A percentile compares a stretch with the other conserved stretches of the same genome.
Conservation (phyloP, 2,888 invertebrate genomes). For the Crepidodera aurea region DNA sequence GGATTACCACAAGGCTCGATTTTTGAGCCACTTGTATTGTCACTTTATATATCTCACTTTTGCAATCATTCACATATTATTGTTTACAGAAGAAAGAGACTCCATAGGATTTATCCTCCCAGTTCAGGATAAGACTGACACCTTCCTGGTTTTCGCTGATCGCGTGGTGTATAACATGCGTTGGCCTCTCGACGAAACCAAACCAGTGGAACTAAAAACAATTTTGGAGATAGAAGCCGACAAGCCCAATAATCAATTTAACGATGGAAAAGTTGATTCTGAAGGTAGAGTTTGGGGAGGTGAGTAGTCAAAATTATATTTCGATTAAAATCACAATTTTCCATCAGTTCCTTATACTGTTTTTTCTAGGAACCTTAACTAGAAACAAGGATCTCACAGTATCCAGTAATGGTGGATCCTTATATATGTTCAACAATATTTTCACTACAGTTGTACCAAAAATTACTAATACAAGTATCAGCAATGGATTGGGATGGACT, state of each 20-base stretch:
- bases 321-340: no score
- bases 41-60: no score
- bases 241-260: constrained; percentile 61
- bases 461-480: constrained; percentile 65
- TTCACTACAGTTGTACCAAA: constrained; percentile 28
- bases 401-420: constrained; percentile 38
- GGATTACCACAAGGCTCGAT: no score
- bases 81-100: constrained; percentile 27
- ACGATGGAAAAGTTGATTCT: constrained; percentile 66
- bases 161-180: constrained; percentile 57
- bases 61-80: no score
- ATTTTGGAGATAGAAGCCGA: constrained; percentile 58
- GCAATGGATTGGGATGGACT: constrained; percentile 81
- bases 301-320: no score
- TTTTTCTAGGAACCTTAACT: constrained; percentile 43
- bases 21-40: no score
- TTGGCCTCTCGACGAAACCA: constrained; percentile 57
- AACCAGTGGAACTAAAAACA: constrained; percentile 41
- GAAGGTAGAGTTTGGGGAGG: constrained; percentile 65
- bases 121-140: constrained; percentile 54
- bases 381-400: constrained; percentile 42
- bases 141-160: constrained; percentile 60
- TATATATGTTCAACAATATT: constrained; percentile 34
- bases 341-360: no score
- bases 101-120: constrained; percentile 60